Conservation (phyloP, 2,888 invertebrate species). For the Megalurothrips usitatus region DNA sequence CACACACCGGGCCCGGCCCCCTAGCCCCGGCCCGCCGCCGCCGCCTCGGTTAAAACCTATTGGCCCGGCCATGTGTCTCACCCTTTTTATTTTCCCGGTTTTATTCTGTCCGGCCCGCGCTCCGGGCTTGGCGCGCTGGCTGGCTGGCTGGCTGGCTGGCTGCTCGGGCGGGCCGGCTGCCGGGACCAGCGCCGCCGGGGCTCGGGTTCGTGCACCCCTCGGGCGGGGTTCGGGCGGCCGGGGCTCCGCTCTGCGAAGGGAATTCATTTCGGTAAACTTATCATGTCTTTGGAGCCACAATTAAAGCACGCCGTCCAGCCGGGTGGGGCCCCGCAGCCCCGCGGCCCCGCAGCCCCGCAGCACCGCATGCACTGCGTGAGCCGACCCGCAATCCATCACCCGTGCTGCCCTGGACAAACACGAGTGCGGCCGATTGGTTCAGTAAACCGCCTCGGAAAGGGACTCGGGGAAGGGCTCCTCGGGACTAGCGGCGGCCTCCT, state of each 20-base stretch:
- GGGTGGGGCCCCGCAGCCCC: neutral
- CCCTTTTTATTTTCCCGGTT: neutral
- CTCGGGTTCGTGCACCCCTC: constrained; percentile 1
- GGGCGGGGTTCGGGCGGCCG: neutral
- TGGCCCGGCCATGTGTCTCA: neutral
- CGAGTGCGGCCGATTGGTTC: too few species aligned
- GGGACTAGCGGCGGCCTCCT: neutral
- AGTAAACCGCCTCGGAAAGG: neutral
- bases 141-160: too few species aligned
- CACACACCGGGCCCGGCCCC: neutral
- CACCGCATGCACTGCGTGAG: too few species aligned
- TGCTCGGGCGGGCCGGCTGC: too few species aligned
- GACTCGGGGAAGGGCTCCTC: neutral
- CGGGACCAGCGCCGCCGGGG: neutral
- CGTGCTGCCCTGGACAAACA: neutral
- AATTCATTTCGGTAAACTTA: constrained; percentile 23
- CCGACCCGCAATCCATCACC: neutral
- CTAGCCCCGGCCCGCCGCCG: neutral
- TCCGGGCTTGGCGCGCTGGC: neutral
- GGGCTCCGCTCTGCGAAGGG: neutral
- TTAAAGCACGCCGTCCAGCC: neutral
- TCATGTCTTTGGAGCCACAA: constrained; percentile 20
- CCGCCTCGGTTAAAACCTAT: neutral
- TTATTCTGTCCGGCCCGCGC: neutral
- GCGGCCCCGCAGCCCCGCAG: neutral